Percentiles rank a stretch among this genome's conserved stretches.
Conservation (phyloP, 2,113 vertebrate genomes). For the Microtus oregoni region DNA sequence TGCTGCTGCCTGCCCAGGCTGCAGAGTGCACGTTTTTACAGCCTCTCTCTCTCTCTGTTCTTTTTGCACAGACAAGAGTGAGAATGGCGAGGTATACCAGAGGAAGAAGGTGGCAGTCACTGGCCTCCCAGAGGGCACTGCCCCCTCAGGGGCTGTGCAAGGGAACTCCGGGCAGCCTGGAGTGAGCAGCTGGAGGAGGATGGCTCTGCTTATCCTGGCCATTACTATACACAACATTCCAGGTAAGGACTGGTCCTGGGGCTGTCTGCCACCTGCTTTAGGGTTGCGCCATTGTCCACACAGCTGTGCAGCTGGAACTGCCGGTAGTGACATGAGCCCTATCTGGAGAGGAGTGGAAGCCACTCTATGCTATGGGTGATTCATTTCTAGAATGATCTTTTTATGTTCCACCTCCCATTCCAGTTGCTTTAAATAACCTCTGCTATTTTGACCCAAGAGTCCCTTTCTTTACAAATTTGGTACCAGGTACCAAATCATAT, state of each 20-base stretch:
- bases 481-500: rapidly evolving
- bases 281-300: rapidly evolving
- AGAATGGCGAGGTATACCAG: conserved; percentile 95
- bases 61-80: conserved; percentile 90
- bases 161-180: background rate
- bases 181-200: conserved; percentile 93
- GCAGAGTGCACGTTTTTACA: rapidly evolving
- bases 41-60: background rate
- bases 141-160: conserved; percentile 8
- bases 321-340: rapidly evolving
- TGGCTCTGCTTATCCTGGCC: conserved; percentile 94
- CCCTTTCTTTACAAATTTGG: background rate
- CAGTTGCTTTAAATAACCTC: background rate
- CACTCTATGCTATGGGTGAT: background rate
- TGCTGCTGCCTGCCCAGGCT: rapidly evolving
- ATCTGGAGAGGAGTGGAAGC: rapidly evolving
- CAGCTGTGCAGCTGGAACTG: rapidly evolving
- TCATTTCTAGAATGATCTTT: background rate
- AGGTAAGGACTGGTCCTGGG: conserved; percentile 85
- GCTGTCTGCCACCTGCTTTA: rapidly evolving
- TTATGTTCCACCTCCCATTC: rapidly evolving
- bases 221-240: conserved; percentile 99
- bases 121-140: conserved; percentile 46
- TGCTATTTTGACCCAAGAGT: rapidly evolving
- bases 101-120: conserved; percentile 84